Base-by-base conservation (phyloP, 2,113 vertebrate species). In the Cepphus grylle region DNA sequence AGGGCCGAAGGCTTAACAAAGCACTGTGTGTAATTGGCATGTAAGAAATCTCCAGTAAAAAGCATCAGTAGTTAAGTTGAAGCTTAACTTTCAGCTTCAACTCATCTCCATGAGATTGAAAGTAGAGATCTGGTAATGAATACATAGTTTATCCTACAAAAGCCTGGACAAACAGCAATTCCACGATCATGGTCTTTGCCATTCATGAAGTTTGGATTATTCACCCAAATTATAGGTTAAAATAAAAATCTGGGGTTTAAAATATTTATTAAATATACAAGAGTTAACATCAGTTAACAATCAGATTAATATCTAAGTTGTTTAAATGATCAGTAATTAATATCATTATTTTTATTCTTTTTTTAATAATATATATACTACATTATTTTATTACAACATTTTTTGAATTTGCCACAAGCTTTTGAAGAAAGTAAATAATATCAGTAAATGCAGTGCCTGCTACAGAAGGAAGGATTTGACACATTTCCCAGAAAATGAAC, bases 401-500 rank as follows among this genome's bases (percentile, higher is more conserved):
- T 91, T 56, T 47, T 81, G 6, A 67, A 61, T 84, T 47, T 65
- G 12, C 73, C 38, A 59, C 8, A 72, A 94, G 81, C 78, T 67
- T 97, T 97, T 94, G 88, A 97, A 86, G 90, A 92, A 87, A 65
- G 78, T 59, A 59, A 59, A 59, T 59, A 73, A 45, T 34, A 62
- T 52, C 36, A 85, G 59, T 96, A 88, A 95, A 91, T 63, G 67
- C 89, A 62, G 94, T 93, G 53, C 81, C 84, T 85, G 66, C 50
- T 81, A 81, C 81, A 77, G 91, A 95, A 96, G 85, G 93, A 94
- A 93, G 89, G 36, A 96, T 97, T 91, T 96, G 90, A 93, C 95
- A 90, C 52, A 72, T 96, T 94, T 96, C 92, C 84, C 85, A 95
- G 82, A 88, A 97, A 67, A 90, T 83, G 70, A 96, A 93, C 69